phyloP scores from a whole-genome alignment of 2,888 invertebrate genomes.

The Argynnis bischoffii region DNA sequence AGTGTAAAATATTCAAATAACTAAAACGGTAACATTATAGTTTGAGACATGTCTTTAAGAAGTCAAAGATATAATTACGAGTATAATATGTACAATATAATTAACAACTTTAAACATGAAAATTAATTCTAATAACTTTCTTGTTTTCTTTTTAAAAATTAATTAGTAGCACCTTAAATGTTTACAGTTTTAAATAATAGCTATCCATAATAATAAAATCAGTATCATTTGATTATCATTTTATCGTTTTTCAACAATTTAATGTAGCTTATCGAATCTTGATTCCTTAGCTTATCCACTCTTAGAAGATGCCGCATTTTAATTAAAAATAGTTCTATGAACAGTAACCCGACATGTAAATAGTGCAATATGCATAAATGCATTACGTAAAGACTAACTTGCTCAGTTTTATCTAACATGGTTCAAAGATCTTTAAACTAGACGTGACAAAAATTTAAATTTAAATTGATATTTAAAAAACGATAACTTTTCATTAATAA shows the following conservation, averaged over 20 bases:
- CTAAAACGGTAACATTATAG: too few relatives aligned
- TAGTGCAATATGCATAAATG: constrained; percentile 67
- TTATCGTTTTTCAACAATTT: constrained; percentile 37
- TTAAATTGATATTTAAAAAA: constrained; percentile 15
- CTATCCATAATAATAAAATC: constrained; percentile 8
- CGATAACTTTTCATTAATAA: constrained; percentile 17
- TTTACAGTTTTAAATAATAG: constrained; percentile 17
- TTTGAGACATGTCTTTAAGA: too few relatives aligned
- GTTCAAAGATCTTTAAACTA: neutral
- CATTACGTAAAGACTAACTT: constrained; percentile 39
- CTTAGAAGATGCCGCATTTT: constrained; percentile 40
- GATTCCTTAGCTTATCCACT: constrained; percentile 39
- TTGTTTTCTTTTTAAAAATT: constrained; percentile 10
- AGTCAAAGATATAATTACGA: too few relatives aligned
- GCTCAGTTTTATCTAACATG: too few relatives aligned
- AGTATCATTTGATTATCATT: constrained; percentile 28
- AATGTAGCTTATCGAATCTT: constrained; percentile 41
- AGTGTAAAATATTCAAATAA: too few relatives aligned
- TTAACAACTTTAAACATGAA: too few relatives aligned
- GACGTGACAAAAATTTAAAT: constrained; percentile 1
- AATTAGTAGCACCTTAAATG: constrained; percentile 15
- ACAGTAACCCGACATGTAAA: constrained; percentile 12
- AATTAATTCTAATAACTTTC: too few relatives aligned
- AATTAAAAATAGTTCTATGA: constrained; percentile 29
- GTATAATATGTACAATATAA: too few relatives aligned